Conservation (phyloP, 30 jellyfish, hydroid and myxozoan species). For the Hydra vulgaris region DNA sequence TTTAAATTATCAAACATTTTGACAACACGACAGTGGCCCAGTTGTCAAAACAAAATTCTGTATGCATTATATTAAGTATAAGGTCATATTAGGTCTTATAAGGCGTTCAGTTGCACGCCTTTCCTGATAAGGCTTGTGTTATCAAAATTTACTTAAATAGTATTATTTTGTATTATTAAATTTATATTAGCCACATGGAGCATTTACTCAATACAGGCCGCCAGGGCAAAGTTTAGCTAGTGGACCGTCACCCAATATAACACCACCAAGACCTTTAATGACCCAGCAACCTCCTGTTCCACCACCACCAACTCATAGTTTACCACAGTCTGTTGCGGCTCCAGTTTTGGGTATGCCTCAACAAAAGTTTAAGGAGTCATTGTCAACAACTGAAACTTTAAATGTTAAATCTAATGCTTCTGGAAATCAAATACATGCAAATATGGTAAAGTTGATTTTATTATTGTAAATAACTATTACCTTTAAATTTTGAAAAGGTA, state of each 20-base stretch:
- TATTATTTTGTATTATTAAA: too few species aligned
- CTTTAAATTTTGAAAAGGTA: background rate
- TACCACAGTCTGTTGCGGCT: background rate
- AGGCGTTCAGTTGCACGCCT: too few species aligned
- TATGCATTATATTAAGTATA: too few species aligned
- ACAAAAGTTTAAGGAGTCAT: background rate
- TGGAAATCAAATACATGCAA: background rate
- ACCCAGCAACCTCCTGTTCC: background rate
- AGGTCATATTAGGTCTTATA: too few species aligned
- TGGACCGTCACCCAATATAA: background rate
- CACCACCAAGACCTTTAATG: background rate
- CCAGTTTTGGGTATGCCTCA: constrained; percentile 1
- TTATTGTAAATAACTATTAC: background rate
- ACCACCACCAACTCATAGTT: background rate
- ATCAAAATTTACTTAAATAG: too few species aligned
- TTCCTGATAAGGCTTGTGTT: too few species aligned
- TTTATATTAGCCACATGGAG: constrained; percentile 6
- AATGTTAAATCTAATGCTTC: background rate
- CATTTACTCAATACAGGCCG: constrained; percentile 4
- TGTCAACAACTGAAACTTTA: background rate
- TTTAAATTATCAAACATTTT: too few species aligned
- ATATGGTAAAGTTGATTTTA: constrained; percentile 1
- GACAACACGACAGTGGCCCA: too few species aligned
- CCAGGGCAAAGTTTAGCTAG: background rate
- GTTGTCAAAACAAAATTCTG: too few species aligned